Conservation (phyloP, 1,140 invertebrate genomes). For the Diachasmimorpha longicaudata region DNA sequence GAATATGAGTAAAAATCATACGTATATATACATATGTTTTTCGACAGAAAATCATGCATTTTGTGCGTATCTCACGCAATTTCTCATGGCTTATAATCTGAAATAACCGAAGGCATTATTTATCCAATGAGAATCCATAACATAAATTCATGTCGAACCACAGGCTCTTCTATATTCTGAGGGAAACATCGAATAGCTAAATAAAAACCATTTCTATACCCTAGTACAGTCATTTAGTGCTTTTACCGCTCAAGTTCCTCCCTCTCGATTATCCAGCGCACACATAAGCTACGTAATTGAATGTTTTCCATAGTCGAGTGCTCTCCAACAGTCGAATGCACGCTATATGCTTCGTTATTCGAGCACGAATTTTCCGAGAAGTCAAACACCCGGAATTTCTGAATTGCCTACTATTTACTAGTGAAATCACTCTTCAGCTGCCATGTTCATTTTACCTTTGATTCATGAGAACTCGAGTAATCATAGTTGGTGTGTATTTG, state of each 20-base stretch:
- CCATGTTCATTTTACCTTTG: background rate
- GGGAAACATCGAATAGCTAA: too few relatives aligned
- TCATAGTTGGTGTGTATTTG: too few relatives aligned
- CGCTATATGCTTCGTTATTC: background rate
- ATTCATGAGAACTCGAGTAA: background rate
- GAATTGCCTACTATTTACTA: background rate
- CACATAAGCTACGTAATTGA: conserved; percentile 23
- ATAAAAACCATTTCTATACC: too few relatives aligned
- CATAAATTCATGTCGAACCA: background rate
- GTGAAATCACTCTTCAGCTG: background rate
- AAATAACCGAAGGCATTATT: too few relatives aligned
- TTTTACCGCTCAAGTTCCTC: conserved; percentile 2
- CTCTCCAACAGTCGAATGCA: background rate
- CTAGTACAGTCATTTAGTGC: background rate
- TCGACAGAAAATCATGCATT: too few relatives aligned
- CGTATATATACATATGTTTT: too few relatives aligned
- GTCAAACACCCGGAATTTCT: background rate
- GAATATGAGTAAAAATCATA: too few relatives aligned
- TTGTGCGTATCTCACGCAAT: too few relatives aligned
- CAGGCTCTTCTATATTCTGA: background rate
- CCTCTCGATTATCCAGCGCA: background rate
- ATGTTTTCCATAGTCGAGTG: conserved; percentile 24
- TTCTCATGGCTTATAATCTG: too few relatives aligned
- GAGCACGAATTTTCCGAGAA: conserved; percentile 7
- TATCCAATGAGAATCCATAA: too few relatives aligned